Evolutionary conservation across 2,113 vertebrate species (phyloP).

Genomic region (Ia io): DNA sequence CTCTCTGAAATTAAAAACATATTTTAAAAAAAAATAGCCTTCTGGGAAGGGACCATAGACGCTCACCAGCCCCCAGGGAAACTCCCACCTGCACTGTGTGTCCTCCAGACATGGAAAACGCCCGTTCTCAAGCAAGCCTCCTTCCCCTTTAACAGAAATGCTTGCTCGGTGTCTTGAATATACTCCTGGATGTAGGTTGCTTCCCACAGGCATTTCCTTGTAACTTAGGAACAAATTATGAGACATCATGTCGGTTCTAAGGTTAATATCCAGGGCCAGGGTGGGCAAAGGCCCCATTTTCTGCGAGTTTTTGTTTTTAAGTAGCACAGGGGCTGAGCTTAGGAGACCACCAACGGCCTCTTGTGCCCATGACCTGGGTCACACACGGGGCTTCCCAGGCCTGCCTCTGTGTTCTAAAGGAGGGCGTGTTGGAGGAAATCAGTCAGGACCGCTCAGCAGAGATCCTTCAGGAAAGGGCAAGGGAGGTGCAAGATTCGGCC

Average conservation of each 20-base stretch:
- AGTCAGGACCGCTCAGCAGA: not conserved
- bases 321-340: not conserved
- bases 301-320: not conserved
- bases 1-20: no score
- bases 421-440: not conserved
- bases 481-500: fast-evolving
- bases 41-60: not conserved
- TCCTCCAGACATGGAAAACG: not conserved
- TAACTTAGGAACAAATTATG: constrained; percentile 15
- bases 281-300: not conserved
- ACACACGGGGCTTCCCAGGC: not conserved
- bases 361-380: not conserved
- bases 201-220: constrained; percentile 28
- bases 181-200: constrained; percentile 4
- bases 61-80: not conserved
- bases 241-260: not conserved
- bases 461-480: not conserved
- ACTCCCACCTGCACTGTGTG: no score
- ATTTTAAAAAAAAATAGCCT: not conserved
- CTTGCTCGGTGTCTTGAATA: not conserved
- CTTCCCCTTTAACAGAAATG: not conserved
- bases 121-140: not conserved
- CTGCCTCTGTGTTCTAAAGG: not conserved
- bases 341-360: not conserved
- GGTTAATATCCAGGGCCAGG: not conserved